Evolutionary conservation across 1,140 invertebrate genomes (phyloP), one percentile per base, ranked within the genome.

Genomic region (Scaptomyza pallida): DNA sequence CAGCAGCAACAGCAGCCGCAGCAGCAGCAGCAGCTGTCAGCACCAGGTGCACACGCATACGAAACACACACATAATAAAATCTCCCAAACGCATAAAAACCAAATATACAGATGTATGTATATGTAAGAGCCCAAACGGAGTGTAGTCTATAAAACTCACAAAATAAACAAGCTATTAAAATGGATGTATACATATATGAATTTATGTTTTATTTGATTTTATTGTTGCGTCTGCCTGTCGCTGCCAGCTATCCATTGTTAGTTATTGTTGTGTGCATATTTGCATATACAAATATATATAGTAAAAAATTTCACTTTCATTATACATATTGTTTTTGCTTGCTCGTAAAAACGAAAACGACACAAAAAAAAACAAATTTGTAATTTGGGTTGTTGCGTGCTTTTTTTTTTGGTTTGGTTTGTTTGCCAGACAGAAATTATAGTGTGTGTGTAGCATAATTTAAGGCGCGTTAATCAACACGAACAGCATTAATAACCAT

Each of bases 271-370:
- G 35, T 30, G 16, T 48, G 21, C 26, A 21, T 60, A 17, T 35
- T 21, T 59, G 44, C 9, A 17, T 54, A 33, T 54, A 41, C 19
- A 4, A 45, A 5, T 23, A 26, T 4, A 26, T 26, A 26, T 26
- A 26, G 23, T 26, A 30, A 44, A n/a, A 33, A 85, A 61, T 81
- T 89, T 88, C 82, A 82, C 82, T 88, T 89, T 88, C 83, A 89
- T 72, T 75, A 81, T 8, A 30, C 0, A 30, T 30, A 2, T 21
- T 71, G 75, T 70, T 76, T 76, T 68, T 26, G 23, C 23, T 45
- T 37, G 62, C 55, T 78, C 71, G 59, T 64, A 78, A 67, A 72
- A 63, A 70, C 50, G 37, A 70, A 80, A 65, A 59, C 54, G 16
- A 75, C 76, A 6, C 10, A 35, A 6, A 35, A 35, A 2, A 33